Percentiles rank a stretch among this genome's conserved stretches.
phyloP scores from a whole-genome alignment of 64 coral and sea anemone genomes.

The Stichodactyla helianthus region DNA sequence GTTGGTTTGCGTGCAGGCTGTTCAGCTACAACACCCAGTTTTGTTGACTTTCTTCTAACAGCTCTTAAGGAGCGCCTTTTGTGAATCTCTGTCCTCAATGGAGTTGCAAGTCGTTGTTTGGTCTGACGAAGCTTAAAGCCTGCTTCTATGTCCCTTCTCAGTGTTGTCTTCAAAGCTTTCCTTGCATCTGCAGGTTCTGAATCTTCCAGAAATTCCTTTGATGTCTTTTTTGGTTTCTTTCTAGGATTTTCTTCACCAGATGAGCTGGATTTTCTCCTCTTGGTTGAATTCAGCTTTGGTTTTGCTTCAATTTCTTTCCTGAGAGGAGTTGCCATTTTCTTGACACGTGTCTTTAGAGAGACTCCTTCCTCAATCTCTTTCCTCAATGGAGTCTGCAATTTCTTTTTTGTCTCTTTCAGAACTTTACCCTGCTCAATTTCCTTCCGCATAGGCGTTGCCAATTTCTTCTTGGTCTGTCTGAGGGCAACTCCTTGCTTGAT shows the following conservation, averaged over 20 bases:
- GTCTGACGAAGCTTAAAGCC: slow-evolving; percentile 65
- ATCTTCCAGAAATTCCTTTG: neutral
- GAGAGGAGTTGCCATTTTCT: slow-evolving; percentile 62
- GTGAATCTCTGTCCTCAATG: slow-evolving; percentile 59
- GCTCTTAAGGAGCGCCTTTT: slow-evolving; percentile 33
- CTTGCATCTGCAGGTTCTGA: neutral
- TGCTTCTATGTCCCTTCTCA: slow-evolving; percentile 61
- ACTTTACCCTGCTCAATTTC: slow-evolving; percentile 26
- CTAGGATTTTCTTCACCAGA: slow-evolving; percentile 30
- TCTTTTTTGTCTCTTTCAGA: slow-evolving; percentile 35
- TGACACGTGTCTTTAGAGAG: slow-evolving; percentile 49
- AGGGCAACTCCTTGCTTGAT: slow-evolving; percentile 71
- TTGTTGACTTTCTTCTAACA: slow-evolving; percentile 58
- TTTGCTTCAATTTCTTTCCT: slow-evolving; percentile 54
- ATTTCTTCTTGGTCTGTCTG: slow-evolving; percentile 51
- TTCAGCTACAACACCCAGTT: neutral
- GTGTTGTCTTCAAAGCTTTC: slow-evolving; percentile 74
- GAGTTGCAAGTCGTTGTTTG: slow-evolving; percentile 53
- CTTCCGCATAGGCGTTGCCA: slow-evolving; percentile 28
- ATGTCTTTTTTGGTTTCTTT: slow-evolving; percentile 52
- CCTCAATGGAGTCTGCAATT: slow-evolving; percentile 48
- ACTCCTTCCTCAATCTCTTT: slow-evolving; percentile 51
- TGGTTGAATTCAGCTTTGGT: slow-evolving; percentile 52
- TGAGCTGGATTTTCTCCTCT: slow-evolving; percentile 40
- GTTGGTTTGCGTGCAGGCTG: slow-evolving; percentile 53